Conservation (phyloP, 30 jellyfish, hydroid and myxozoan species). For the Cassiopea andromeda region DNA sequence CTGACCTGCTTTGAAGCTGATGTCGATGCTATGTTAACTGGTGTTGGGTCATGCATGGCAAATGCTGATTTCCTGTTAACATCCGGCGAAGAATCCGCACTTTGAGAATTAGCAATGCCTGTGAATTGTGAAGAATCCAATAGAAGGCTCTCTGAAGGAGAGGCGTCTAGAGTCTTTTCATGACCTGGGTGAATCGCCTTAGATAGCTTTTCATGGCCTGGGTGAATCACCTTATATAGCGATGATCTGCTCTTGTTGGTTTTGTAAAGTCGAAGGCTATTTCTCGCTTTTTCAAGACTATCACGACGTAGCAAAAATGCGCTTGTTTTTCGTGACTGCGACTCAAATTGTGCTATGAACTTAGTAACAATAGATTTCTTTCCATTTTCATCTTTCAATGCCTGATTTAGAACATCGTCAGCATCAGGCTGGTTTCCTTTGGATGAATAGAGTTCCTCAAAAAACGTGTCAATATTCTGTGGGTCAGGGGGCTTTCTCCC, state of each 20-base stretch:
- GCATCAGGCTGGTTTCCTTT: neutral
- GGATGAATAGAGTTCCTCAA: slow-evolving; percentile 2
- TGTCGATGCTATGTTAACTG: neutral
- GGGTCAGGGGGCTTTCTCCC: slow-evolving; percentile 87
- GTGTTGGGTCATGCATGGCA: slow-evolving; percentile 38
- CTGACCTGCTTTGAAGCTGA: slow-evolving; percentile 8
- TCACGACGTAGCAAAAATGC: slow-evolving; percentile 42
- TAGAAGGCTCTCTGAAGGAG: too few relatives aligned
- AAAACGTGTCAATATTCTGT: slow-evolving; percentile 50
- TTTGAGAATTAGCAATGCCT: neutral
- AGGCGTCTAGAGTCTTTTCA: too few relatives aligned
- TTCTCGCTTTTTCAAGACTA: slow-evolving; percentile 60
- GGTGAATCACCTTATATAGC: neutral
- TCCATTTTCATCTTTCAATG: slow-evolving; percentile 12
- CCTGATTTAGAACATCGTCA: neutral
- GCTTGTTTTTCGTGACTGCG: slow-evolving; percentile 22
- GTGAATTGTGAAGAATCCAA: too few relatives aligned
- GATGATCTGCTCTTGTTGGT: slow-evolving; percentile 40
- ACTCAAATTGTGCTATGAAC: slow-evolving; percentile 65
- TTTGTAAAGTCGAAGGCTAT: slow-evolving; percentile 56
- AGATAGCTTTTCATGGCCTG: neutral
- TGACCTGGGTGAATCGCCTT: too few relatives aligned
- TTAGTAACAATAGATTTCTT: slow-evolving; percentile 43
- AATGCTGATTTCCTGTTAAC: slow-evolving; percentile 2
- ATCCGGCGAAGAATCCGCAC: slow-evolving; percentile 7